These are phyloP conservation scores for Hoplostethus mediterraneus DNA, from an alignment of 2,797 vertebrate species.

Conservation along the genomic window DNA sequence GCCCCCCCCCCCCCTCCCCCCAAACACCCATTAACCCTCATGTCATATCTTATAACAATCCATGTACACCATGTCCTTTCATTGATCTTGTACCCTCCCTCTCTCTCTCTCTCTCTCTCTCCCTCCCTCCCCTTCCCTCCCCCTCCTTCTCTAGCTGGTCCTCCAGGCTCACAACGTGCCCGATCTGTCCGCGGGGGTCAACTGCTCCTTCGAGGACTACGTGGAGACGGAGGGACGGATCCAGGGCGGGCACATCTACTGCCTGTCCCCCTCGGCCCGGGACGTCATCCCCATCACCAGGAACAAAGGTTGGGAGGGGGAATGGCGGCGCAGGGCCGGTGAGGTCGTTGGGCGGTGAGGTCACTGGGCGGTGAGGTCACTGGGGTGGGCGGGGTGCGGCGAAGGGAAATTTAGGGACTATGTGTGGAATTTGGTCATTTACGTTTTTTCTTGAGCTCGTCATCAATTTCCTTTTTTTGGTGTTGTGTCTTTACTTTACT, in stretches of 20 bases:
- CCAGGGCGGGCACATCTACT: constrained; percentile 91
- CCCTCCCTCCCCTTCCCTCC: not conserved
- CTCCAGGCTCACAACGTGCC: constrained; percentile 95
- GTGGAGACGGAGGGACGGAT: constrained; percentile 92
- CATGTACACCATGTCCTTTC: constrained; percentile 79
- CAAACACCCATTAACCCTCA: constrained; percentile 73
- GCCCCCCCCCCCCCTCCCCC: constrained; percentile 3
- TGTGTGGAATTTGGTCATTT: constrained; percentile 9
- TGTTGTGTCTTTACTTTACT: too few species aligned
- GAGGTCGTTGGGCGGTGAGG: constrained; percentile 28
- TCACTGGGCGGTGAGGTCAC: constrained; percentile 53
- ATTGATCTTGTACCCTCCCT: constrained; percentile 76
- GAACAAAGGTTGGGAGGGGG: constrained; percentile 88
- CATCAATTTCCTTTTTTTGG: not conserved
- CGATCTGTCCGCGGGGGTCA: constrained; percentile 93
- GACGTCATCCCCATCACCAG: constrained; percentile 94
- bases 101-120: constrained; percentile 10
- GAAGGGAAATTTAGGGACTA: not conserved
- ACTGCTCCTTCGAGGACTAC: constrained; percentile 98
- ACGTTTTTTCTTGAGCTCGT: not conserved
- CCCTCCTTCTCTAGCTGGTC: constrained; percentile 84
- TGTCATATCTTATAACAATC: constrained; percentile 81
- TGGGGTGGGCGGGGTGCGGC: constrained; percentile 3
- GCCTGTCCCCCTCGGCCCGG: constrained; percentile 90
- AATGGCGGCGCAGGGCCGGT: too few species aligned